phyloP scores from a whole-genome alignment of 2,888 invertebrate genomes.

The Atrina japonica region DNA sequence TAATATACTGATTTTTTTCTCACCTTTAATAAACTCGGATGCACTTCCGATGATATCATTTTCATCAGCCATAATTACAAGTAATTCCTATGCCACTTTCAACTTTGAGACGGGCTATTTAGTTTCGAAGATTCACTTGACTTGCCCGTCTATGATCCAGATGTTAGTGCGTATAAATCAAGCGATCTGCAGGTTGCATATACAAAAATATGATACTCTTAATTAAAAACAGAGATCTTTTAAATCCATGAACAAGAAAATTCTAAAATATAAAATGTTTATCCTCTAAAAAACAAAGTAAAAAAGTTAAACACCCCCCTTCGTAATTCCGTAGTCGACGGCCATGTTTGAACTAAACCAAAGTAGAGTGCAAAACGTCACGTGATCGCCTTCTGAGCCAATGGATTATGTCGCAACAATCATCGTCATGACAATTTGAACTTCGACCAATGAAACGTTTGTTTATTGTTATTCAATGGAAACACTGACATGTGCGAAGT shows the following conservation, averaged over 20 bases:
- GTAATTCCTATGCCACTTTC: too few relatives aligned
- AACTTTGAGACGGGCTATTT: too few relatives aligned
- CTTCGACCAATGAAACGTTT: constrained; percentile 67
- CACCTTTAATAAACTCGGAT: constrained; percentile 80
- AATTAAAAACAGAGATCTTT: not conserved
- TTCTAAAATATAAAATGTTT: not conserved
- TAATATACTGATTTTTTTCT: constrained; percentile 39
- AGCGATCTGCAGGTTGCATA: not conserved
- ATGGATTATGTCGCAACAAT: constrained; percentile 60
- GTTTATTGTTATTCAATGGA: constrained; percentile 48
- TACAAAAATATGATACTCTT: constrained; percentile 6
- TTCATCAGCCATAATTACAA: constrained; percentile 76
- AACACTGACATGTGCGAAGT: constrained; percentile 43
- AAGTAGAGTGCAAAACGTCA: constrained; percentile 57
- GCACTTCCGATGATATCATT: constrained; percentile 80
- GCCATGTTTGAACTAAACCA: constrained; percentile 76
- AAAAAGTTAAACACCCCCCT: constrained; percentile 35
- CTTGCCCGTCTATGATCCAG: constrained; percentile 3
- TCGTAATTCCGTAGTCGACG: constrained; percentile 53
- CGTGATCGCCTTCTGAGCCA: constrained; percentile 65
- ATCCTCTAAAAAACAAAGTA: constrained; percentile 7
- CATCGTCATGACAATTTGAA: constrained; percentile 76
- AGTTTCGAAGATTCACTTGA: not conserved
- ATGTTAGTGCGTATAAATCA: not conserved
- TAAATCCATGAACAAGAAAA: not conserved